These are phyloP conservation scores for Lucinisca nassula DNA, from an alignment of 2,888 invertebrate species.

Conservation along the genomic window DNA sequence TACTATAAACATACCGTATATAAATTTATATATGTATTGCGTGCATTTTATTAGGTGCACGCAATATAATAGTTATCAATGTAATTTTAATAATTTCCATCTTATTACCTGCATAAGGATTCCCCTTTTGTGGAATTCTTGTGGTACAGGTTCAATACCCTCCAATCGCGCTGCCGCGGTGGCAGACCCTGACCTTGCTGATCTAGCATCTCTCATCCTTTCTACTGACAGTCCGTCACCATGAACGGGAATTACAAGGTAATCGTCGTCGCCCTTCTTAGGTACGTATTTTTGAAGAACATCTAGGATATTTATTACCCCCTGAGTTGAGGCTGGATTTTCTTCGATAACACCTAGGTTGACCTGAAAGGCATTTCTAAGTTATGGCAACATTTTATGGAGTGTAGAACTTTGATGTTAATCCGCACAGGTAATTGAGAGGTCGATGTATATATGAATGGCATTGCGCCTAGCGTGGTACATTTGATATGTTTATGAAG, in stretches of 20 bases:
- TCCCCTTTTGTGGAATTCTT: constrained; percentile 68
- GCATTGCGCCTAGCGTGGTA: too few species aligned
- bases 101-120: constrained; percentile 68
- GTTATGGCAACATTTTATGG: too few species aligned
- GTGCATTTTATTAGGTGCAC: too few species aligned
- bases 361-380: constrained; percentile 55
- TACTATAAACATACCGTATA: too few species aligned
- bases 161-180: constrained; percentile 24
- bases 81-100: too few species aligned
- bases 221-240: constrained; percentile 67
- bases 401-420: too few species aligned
- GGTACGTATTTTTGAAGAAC: constrained; percentile 65
- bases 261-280: neutral
- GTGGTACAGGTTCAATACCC: constrained; percentile 55
- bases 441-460: too few species aligned
- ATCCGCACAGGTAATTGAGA: too few species aligned
- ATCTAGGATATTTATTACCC: constrained; percentile 66
- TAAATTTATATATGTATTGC: too few species aligned
- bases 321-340: constrained; percentile 57
- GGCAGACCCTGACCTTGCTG: constrained; percentile 32
- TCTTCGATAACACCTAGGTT: constrained; percentile 61
- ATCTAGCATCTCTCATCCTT: constrained; percentile 57
- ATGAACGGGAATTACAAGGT: constrained; percentile 6
- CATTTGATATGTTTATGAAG: too few species aligned
- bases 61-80: too few species aligned